A percentile compares a stretch with the other conserved stretches of the same genome.
These are phyloP conservation scores for Notiomystis cincta DNA, from an alignment of 2,113 vertebrate genomes.

Conservation along the genomic window DNA sequence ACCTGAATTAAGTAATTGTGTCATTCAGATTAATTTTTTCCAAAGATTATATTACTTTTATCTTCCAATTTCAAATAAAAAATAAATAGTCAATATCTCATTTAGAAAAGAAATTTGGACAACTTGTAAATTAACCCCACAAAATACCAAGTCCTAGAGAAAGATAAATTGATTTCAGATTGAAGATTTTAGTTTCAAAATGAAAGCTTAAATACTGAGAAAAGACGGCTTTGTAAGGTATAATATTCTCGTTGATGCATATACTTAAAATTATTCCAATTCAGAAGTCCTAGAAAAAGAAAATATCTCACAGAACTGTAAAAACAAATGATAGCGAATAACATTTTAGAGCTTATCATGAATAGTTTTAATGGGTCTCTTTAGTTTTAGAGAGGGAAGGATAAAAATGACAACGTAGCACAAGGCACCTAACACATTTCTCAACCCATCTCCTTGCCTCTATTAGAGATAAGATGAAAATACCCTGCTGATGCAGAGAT, in stretches of 20 bases:
- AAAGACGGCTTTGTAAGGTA: not conserved
- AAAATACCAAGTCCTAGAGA: not conserved
- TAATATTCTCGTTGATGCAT: not conserved
- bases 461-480: constrained; percentile 41
- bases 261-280: not conserved
- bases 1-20: not conserved
- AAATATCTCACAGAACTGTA: not conserved
- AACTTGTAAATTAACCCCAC: not conserved
- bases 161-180: not conserved
- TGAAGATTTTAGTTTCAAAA: not conserved
- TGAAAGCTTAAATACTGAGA: not conserved
- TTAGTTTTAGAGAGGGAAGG: not conserved
- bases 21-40: not conserved
- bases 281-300: not conserved
- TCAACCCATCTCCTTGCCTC: not conserved
- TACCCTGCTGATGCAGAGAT: constrained; percentile 6
- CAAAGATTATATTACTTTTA: not conserved
- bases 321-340: not conserved
- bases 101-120: not conserved
- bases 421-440: not conserved
- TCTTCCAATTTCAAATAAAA: not conserved
- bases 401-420: not conserved
- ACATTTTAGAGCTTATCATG: not conserved
- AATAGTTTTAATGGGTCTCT: not conserved
- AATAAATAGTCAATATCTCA: not conserved